phyloP scores from a whole-genome alignment of 1,140 invertebrate species.

The Contarinia nasturtii region DNA sequence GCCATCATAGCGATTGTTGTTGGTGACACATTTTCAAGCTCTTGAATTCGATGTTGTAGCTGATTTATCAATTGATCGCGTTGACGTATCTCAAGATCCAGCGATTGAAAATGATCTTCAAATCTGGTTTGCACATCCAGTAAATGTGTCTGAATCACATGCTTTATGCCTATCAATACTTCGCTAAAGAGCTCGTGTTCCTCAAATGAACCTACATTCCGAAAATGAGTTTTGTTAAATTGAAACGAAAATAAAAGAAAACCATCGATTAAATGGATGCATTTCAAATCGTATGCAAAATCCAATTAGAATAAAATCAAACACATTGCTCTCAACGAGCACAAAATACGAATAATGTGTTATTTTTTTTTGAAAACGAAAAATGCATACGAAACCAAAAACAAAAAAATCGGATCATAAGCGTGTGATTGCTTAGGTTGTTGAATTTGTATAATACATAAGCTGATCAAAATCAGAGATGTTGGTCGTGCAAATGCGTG shows the following conservation, averaged over 20 bases:
- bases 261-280: background rate
- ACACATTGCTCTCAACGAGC: too few relatives aligned
- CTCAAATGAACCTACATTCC: slow-evolving; percentile 13
- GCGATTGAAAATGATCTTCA: slow-evolving; percentile 42
- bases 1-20: slow-evolving; percentile 9
- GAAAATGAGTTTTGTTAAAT: too few relatives aligned
- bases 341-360: too few relatives aligned
- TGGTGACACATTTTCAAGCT: slow-evolving; percentile 32
- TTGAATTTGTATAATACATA: too few relatives aligned
- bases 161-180: slow-evolving; percentile 50
- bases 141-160: slow-evolving; percentile 51
- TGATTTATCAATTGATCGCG: slow-evolving; percentile 59
- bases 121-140: slow-evolving; percentile 44
- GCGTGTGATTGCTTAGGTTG: too few relatives aligned
- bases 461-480: too few relatives aligned
- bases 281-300: background rate
- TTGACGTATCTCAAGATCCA: slow-evolving; percentile 54
- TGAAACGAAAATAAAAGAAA: background rate
- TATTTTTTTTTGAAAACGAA: too few relatives aligned
- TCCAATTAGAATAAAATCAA: too few relatives aligned
- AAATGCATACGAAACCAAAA: too few relatives aligned
- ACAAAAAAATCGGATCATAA: too few relatives aligned
- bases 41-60: slow-evolving; percentile 46
- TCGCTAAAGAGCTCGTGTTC: slow-evolving; percentile 60
- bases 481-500: too few relatives aligned